phyloP scores from a whole-genome alignment of 2,888 invertebrate species.

The Clistopyga incitator region DNA sequence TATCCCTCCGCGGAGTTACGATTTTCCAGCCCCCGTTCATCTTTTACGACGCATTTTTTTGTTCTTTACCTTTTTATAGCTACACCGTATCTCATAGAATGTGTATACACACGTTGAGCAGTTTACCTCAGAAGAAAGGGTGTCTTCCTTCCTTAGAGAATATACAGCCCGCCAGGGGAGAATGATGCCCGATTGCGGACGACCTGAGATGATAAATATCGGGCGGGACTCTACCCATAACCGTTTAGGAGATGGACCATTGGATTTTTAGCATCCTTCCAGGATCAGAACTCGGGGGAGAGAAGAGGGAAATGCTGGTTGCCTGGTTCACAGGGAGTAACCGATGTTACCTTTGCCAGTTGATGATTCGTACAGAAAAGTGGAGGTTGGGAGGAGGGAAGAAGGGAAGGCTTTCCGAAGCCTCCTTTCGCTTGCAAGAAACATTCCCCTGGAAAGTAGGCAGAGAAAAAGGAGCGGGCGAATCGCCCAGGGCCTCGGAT shows the following conservation, averaged over 20 bases:
- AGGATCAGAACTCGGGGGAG: constrained; percentile 25
- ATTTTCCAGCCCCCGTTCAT: constrained; percentile 1
- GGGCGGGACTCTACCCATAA: constrained; percentile 65
- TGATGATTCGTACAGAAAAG: constrained; percentile 18
- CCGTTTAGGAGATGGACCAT: constrained; percentile 68
- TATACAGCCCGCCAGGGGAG: neutral
- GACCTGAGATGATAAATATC: constrained; percentile 72
- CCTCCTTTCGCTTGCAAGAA: constrained; percentile 7
- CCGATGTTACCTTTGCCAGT: constrained; percentile 28
- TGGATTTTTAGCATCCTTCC: constrained; percentile 52
- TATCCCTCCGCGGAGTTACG: neutral
- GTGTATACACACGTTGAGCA: constrained; percentile 2
- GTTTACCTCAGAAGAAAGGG: constrained; percentile 12
- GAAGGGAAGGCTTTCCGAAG: neutral
- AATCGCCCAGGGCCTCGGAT: constrained; percentile 43
- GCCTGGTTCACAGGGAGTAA: constrained; percentile 54
- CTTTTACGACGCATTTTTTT: constrained; percentile 10
- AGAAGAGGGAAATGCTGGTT: constrained; percentile 14
- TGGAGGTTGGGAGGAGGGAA: constrained; percentile 10
- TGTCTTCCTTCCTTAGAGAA: constrained; percentile 27
- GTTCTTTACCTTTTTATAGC: neutral
- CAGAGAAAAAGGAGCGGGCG: constrained; percentile 30
- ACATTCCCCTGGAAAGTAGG: constrained; percentile 1
- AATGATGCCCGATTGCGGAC: constrained; percentile 36
- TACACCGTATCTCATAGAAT: neutral